Evolutionary conservation across 2,888 invertebrate species (phyloP).

Genomic region (Ephialtes manifestator): DNA sequence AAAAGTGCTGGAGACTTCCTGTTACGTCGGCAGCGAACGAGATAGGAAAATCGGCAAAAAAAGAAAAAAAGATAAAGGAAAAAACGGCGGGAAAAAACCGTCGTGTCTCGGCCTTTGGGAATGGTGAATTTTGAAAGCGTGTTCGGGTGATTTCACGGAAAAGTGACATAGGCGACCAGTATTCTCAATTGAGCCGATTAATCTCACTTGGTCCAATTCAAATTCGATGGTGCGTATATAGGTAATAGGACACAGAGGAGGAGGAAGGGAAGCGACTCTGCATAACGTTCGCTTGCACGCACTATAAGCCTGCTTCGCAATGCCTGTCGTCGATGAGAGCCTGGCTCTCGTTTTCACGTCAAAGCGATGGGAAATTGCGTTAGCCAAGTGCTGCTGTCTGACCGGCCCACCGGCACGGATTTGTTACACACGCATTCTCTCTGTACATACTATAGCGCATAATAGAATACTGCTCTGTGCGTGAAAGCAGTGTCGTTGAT

Average conservation of each 20-base stretch:
- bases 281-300: conserved; percentile 27
- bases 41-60: conserved; percentile 10
- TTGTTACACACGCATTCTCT: conserved; percentile 44
- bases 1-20: conserved; percentile 22
- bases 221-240: conserved; percentile 38
- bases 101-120: background rate
- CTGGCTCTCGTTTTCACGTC: conserved; percentile 43
- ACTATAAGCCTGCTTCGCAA: background rate
- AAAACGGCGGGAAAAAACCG: background rate
- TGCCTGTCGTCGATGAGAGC: background rate
- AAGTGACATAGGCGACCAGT: conserved; percentile 38
- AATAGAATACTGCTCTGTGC: conserved; percentile 39
- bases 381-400: conserved; percentile 37
- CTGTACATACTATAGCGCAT: conserved; percentile 37
- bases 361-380: conserved; percentile 53
- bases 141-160: background rate
- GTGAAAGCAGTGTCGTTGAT: conserved; percentile 49
- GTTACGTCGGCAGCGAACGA: conserved; percentile 17
- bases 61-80: background rate
- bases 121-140: conserved; percentile 30
- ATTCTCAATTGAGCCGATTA: conserved; percentile 53
- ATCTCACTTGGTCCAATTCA: conserved; percentile 41
- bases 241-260: conserved; percentile 21
- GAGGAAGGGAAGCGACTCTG: background rate
- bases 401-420: conserved; percentile 18